A percentile compares a stretch with the other conserved stretches of the same genome.
Evolutionary conservation across 2,888 invertebrate species (phyloP).

Genomic region (Micoletzkya japonica): DNA sequence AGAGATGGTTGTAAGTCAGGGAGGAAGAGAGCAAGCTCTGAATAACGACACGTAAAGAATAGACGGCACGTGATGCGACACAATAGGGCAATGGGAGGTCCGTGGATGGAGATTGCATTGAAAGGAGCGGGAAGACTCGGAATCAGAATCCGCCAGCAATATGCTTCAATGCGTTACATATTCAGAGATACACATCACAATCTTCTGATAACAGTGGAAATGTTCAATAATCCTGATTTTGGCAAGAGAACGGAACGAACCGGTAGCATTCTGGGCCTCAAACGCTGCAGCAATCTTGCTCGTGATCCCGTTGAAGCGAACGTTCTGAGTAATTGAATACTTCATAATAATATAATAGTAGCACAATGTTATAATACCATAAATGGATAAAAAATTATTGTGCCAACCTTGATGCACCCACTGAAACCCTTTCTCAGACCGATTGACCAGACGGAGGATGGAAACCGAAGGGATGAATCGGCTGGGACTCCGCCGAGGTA

Average conservation of each 20-base stretch:
- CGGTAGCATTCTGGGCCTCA: slow-evolving; percentile 43
- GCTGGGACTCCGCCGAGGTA: slow-evolving; percentile 50
- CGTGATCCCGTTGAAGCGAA: slow-evolving; percentile 61
- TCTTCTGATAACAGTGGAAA: no score
- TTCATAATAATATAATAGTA: neutral
- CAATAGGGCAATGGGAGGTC: no score
- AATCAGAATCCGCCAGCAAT: no score
- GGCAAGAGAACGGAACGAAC: neutral
- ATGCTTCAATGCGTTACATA: no score
- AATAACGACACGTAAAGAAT: no score
- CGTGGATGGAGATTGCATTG: no score
- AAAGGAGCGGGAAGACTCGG: no score
- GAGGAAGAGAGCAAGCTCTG: no score
- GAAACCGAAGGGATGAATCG: slow-evolving; percentile 34
- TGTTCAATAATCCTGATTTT: no score
- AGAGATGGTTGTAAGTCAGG: no score
- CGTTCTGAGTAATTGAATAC: slow-evolving; percentile 51
- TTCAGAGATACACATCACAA: no score
- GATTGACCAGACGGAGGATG: slow-evolving; percentile 46
- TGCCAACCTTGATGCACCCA: slow-evolving; percentile 34
- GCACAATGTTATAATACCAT: neutral
- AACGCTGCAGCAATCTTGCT: slow-evolving; percentile 56
- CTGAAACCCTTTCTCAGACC: slow-evolving; percentile 49
- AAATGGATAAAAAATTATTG: neutral
- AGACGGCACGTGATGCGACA: no score